Conservation (phyloP, 2,888 invertebrate genomes). For the Amblyjoppa proteus region DNA sequence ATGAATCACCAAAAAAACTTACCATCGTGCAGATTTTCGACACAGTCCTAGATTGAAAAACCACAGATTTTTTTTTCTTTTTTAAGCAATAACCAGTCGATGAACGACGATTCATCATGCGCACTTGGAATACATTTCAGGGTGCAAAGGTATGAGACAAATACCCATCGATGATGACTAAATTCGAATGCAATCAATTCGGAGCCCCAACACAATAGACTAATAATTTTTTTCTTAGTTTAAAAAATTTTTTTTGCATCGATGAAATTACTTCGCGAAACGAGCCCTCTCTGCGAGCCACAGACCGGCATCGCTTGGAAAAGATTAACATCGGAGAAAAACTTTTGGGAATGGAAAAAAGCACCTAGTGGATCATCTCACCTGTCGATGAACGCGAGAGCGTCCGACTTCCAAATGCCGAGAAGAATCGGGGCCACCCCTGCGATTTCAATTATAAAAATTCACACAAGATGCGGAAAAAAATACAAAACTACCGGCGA, state of each 20-base stretch:
- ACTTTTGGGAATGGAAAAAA: not conserved
- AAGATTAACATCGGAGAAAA: not conserved
- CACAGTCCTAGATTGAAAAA: conserved; percentile 21
- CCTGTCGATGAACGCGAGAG: conserved; percentile 59
- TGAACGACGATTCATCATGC: conserved; percentile 45
- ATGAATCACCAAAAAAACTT: conserved; percentile 46
- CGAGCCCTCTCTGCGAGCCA: not conserved
- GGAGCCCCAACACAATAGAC: conserved; percentile 2
- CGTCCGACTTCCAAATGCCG: conserved; percentile 68
- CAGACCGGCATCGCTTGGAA: not conserved
- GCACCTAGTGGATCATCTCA: conserved; percentile 50
- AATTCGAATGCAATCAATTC: conserved; percentile 21
- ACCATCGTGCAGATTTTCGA: conserved; percentile 49
- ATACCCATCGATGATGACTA: conserved; percentile 18
- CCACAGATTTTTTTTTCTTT: not conserved
- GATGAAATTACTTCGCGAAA: not conserved
- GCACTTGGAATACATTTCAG: conserved; percentile 34
- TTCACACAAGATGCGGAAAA: conserved; percentile 75
- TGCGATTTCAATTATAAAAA: conserved; percentile 64
- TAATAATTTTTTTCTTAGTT: not conserved
- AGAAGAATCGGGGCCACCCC: conserved; percentile 63
- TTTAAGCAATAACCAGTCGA: conserved; percentile 27
- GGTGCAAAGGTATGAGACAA: conserved; percentile 3
- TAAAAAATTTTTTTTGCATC: not conserved
- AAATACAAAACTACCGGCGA: conserved; percentile 78